Evolutionary conservation across 1,140 invertebrate species (phyloP).

Genomic region (Hyles vespertilio): DNA sequence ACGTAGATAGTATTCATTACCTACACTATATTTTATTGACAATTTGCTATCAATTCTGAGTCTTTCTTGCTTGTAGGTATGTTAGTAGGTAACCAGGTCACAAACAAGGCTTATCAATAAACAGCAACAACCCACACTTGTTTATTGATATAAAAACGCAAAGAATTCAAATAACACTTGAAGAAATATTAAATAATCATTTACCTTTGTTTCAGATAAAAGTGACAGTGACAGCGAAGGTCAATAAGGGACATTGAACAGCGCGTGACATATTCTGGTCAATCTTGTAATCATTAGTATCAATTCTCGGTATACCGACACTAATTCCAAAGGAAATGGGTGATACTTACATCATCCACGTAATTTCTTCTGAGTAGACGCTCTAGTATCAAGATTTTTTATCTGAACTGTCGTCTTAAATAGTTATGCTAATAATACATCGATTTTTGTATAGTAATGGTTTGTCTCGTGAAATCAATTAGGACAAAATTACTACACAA

Average conservation of each 20-base stretch:
- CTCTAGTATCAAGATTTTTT: no score
- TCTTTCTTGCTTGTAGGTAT: no score
- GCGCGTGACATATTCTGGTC: slow-evolving; percentile 71
- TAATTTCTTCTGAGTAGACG: not conserved
- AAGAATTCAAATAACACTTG: no score
- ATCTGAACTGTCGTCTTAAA: not conserved
- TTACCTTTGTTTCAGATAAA: slow-evolving; percentile 85
- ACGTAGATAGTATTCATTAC: no score
- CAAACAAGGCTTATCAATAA: no score
- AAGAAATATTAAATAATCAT: not conserved
- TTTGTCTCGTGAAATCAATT: not conserved
- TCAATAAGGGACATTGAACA: slow-evolving; percentile 78
- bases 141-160: no score
- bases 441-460: not conserved
- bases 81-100: no score
- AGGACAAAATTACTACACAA: not conserved
- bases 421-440: not conserved
- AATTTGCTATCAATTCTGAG: no score
- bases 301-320: slow-evolving; percentile 36
- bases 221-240: slow-evolving; percentile 94
- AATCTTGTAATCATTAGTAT: slow-evolving; percentile 67
- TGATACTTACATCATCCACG: no score
- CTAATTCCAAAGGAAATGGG: no score
- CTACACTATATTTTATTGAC: no score
- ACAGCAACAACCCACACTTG: no score